These are phyloP conservation scores for Microtus montanus DNA, from an alignment of 2,113 vertebrate species.

Conservation along the genomic window DNA sequence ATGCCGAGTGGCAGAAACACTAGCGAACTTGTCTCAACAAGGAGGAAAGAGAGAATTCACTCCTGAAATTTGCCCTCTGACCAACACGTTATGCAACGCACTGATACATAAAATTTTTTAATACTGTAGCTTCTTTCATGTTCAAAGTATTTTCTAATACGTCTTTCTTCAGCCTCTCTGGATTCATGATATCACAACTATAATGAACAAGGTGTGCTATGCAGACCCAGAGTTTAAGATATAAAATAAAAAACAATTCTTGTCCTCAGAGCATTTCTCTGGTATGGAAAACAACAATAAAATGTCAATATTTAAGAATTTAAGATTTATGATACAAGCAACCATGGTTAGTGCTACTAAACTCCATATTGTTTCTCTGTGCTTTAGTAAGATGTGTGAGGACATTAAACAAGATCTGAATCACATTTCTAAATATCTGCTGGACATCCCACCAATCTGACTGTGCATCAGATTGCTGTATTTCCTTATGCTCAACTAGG, in stretches of 20 bases:
- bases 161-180: not conserved
- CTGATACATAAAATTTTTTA: too few species aligned
- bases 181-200: not conserved
- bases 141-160: not conserved
- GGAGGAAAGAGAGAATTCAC: not conserved
- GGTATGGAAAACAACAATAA: not conserved
- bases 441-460: not conserved
- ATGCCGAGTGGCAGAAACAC: not conserved
- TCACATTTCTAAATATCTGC: not conserved
- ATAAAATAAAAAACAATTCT: not conserved
- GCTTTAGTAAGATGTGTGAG: not conserved
- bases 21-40: too few species aligned
- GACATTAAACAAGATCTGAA: not conserved
- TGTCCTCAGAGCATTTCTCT: not conserved
- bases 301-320: not conserved
- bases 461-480: not conserved
- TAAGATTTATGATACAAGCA: not conserved
- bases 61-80: not conserved
- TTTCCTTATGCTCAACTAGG: not conserved
- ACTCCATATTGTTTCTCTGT: not conserved
- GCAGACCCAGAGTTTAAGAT: not conserved
- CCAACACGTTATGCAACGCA: rapidly evolving
- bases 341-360: not conserved
- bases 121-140: not conserved
- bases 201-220: not conserved